phyloP scores from a whole-genome alignment of 2,888 invertebrate species.

The Epistrophe grossulariae region DNA sequence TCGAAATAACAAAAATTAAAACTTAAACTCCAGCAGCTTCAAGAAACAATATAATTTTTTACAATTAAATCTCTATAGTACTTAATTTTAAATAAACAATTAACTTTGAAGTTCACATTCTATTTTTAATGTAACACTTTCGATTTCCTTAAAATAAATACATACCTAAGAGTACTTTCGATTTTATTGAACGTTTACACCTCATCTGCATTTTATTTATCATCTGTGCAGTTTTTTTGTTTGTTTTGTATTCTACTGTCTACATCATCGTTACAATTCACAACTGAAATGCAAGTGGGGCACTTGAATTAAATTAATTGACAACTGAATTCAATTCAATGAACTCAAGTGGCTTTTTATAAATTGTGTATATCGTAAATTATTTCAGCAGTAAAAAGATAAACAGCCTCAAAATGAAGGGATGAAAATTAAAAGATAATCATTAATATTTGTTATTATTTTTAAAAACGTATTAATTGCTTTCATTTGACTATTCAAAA shows the following conservation, averaged over 20 bases:
- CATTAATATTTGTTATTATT: too few relatives aligned
- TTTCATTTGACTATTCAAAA: not conserved
- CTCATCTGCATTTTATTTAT: not conserved
- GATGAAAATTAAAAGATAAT: too few relatives aligned
- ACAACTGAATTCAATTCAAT: conserved; percentile 5
- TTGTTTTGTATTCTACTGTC: too few relatives aligned
- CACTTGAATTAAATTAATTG: conserved; percentile 23
- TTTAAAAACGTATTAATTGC: not conserved
- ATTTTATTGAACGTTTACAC: not conserved
- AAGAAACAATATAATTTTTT: not conserved
- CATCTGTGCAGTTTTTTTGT: not conserved
- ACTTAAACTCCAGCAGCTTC: not conserved
- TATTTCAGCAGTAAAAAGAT: not conserved
- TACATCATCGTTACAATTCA: not conserved
- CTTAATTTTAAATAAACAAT: not conserved
- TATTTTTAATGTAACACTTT: conserved; percentile 6
- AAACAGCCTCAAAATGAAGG: not conserved
- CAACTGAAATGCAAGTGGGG: conserved; percentile 8
- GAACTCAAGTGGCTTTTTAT: not conserved
- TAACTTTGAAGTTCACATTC: not conserved
- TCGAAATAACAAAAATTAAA: not conserved
- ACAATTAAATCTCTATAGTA: not conserved
- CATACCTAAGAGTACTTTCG: conserved; percentile 4
- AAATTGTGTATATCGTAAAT: not conserved
- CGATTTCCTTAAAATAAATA: not conserved